Base-by-base conservation (phyloP, 2,888 invertebrate genomes). In the Mellilla xanthometata region DNA sequence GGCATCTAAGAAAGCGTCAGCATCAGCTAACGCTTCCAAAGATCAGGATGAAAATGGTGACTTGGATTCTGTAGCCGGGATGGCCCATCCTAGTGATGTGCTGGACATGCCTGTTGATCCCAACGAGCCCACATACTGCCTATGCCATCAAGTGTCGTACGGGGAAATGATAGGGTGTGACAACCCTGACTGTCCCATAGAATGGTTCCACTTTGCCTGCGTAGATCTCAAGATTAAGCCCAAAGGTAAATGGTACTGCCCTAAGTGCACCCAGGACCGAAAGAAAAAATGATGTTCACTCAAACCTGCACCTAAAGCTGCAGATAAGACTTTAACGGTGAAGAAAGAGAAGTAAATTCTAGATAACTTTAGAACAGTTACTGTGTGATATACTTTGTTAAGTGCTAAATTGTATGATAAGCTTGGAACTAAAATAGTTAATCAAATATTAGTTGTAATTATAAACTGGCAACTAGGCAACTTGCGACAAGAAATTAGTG, bases 141-240 rank as follows among this genome's bases (percentile, higher is more conserved):
- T 98, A 26, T 99, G 99, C 72, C 98, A 99, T 81, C 99, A 99
- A 92, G 96, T 96, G 35, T 97, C 97, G 2, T 98, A 97, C 66
- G 98, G 98, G 42, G 97, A 98, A 90, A 98, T 98, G 98, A 97
- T 98, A 72, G 97, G 96, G 54, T 98, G 98, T 91, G 98, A 98
- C 84, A 98, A 98, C 82, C 94, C 94, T 35, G 96, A 96, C 61
- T 90, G 95, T 48, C 95, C 95, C 3, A 97, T 97, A 51, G 97
- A 98, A 80, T 98, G 98, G 98, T 98, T 97, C 88, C 98, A 98
- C 83, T 98, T 98, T 81, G 96, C 96, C 5, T 98, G 98, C 83
- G 97, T 98, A 33, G 95, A 95, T 39, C 91, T 98, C 34, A 95
- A 95, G 39, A 95, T 94, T 38, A 97, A 97, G 77, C 98, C 97